Percentiles rank a stretch among this genome's conserved stretches.
phyloP scores from a whole-genome alignment of 1,140 invertebrate genomes.

The Eciton burchellii region DNA sequence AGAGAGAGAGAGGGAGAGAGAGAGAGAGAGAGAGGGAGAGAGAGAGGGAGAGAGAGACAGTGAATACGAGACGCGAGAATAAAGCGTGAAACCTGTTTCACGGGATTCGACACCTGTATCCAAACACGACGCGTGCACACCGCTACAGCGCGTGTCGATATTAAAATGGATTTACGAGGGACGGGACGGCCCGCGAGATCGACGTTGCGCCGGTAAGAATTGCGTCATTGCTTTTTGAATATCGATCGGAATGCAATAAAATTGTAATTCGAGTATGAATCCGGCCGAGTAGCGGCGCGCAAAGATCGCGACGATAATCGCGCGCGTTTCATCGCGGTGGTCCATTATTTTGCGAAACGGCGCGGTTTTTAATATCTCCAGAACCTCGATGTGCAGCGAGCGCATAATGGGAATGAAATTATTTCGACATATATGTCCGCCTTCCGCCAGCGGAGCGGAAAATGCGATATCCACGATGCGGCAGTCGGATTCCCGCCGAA shows the following conservation, averaged over 20 bases:
- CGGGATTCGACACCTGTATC: not conserved
- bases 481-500: not conserved
- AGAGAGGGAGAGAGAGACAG: too few species aligned
- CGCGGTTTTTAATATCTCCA: slow-evolving; percentile 4
- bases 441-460: not conserved
- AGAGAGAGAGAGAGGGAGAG: too few species aligned
- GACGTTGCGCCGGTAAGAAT: slow-evolving; percentile 2
- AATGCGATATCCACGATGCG: not conserved
- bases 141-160: not conserved
- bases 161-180: not conserved
- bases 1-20: too few species aligned
- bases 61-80: too few species aligned
- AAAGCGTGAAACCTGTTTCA: too few species aligned
- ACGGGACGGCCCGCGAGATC: not conserved
- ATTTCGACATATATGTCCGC: not conserved
- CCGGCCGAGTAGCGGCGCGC: slow-evolving; percentile 5
- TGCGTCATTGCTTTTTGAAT: not conserved
- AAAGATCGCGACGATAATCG: not conserved
- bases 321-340: not conserved
- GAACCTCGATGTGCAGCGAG: too few species aligned
- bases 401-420: not conserved
- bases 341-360: slow-evolving; percentile 28
- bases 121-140: not conserved
- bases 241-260: not conserved
- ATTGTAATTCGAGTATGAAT: slow-evolving; percentile 12